Evolutionary conservation across 2,113 vertebrate species (phyloP).

Genomic region (Speoplatyrhinus poulsoni): DNA sequence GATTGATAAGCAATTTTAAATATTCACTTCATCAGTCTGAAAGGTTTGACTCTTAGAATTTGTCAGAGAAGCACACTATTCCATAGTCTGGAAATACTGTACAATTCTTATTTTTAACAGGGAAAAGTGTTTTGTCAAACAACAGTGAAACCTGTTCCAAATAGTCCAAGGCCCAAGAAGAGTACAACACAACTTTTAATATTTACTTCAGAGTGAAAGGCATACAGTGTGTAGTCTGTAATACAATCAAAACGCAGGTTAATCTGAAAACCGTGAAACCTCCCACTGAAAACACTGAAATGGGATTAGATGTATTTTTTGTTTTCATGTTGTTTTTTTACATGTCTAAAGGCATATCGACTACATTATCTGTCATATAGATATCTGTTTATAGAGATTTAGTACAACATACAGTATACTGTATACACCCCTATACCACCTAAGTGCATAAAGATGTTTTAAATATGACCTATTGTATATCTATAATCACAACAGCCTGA

Average conservation of each 20-base stretch:
- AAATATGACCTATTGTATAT: too few species aligned
- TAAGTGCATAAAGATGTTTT: too few species aligned
- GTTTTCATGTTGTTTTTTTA: neutral
- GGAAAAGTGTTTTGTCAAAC: constrained; percentile 19
- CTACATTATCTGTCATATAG: too few species aligned
- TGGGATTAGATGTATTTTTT: neutral
- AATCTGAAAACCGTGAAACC: too few species aligned
- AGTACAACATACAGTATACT: too few species aligned
- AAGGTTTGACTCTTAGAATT: constrained; percentile 23
- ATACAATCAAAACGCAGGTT: neutral
- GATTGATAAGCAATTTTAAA: constrained; percentile 58
- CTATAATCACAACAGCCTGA: too few species aligned
- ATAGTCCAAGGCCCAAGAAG: neutral
- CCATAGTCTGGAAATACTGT: constrained; percentile 45
- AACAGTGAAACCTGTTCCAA: constrained; percentile 1
- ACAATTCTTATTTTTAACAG: constrained; percentile 7
- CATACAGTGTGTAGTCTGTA: neutral
- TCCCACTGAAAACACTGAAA: neutral
- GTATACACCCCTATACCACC: too few species aligned
- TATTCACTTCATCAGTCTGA: constrained; percentile 4
- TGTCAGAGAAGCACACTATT: constrained; percentile 39
- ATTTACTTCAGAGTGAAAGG: neutral
- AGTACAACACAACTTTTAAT: neutral
- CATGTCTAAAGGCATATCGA: too few species aligned
- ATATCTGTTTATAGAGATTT: too few species aligned